Evolutionary conservation across 2,113 vertebrate genomes (phyloP).

Genomic region (Saimiri boliviensis): DNA sequence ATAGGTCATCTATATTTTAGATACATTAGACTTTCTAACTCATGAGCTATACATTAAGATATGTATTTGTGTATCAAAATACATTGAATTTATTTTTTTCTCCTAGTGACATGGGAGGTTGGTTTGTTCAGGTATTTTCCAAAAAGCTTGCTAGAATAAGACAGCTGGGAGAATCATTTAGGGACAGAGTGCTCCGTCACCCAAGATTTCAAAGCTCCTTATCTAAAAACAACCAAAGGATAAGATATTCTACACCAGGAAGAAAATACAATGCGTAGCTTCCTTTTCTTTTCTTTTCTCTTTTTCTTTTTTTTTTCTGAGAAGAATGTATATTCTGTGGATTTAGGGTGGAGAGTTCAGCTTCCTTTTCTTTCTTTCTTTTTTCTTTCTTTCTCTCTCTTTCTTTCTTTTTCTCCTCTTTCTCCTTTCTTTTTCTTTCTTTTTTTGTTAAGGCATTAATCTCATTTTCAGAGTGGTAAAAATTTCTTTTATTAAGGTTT

Average conservation of each 20-base stretch:
- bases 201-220: not conserved
- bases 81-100: not conserved
- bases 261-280: not conserved
- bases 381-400: no score
- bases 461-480: constrained; percentile 46
- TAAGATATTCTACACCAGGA: not conserved
- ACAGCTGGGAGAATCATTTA: not conserved
- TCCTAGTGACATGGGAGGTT: not conserved
- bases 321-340: no score
- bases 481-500: constrained; percentile 57
- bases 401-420: no score
- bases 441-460: not conserved
- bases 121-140: not conserved
- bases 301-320: no score
- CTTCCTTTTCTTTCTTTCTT: no score
- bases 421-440: not conserved
- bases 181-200: not conserved
- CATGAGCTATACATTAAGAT: not conserved
- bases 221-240: constrained; percentile 45
- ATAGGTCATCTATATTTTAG: not conserved
- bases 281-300: not conserved
- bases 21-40: not conserved
- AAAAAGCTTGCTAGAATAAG: not conserved
- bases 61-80: not conserved
- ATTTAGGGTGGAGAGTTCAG: no score